A percentile compares a stretch with the other conserved stretches of the same genome.
These are phyloP conservation scores for Eleutherodactylus coqui DNA, from an alignment of 2,797 vertebrate genomes.

Conservation along the genomic window DNA sequence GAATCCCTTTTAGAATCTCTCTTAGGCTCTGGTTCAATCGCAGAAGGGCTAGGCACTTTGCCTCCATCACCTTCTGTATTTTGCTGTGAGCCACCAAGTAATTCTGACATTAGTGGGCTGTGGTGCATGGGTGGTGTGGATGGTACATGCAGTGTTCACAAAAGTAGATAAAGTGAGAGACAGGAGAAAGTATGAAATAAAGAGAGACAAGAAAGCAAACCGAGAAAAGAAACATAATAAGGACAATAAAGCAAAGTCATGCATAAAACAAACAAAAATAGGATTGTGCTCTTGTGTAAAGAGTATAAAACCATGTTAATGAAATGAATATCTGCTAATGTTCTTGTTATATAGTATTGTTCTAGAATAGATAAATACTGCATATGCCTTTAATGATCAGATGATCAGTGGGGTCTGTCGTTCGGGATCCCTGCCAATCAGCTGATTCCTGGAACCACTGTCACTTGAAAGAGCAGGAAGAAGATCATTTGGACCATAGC, in stretches of 20 bases:
- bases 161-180: constrained; percentile 79
- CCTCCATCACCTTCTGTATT: constrained; percentile 80
- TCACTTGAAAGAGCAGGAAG: no score
- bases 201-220: constrained; percentile 72
- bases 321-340: not conserved
- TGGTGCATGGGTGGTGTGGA: constrained; percentile 76
- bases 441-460: no score
- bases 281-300: not conserved
- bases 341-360: no score
- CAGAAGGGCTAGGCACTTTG: constrained; percentile 77
- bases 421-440: no score
- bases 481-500: no score
- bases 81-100: constrained; percentile 83
- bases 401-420: no score
- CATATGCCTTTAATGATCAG: no score
- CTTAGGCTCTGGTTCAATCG: constrained; percentile 81
- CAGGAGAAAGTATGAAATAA: constrained; percentile 74
- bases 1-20: constrained; percentile 93
- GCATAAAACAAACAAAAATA: not conserved
- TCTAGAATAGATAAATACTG: not conserved
- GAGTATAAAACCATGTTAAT: not conserved
- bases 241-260: constrained; percentile 59
- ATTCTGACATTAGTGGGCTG: constrained; percentile 84
- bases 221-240: constrained; percentile 71
- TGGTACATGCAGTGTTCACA: constrained; percentile 75